Evolutionary conservation across 2,888 invertebrate species (phyloP), one percentile per base, ranked within the genome.

Genomic region (Microctonus hyperodae): DNA sequence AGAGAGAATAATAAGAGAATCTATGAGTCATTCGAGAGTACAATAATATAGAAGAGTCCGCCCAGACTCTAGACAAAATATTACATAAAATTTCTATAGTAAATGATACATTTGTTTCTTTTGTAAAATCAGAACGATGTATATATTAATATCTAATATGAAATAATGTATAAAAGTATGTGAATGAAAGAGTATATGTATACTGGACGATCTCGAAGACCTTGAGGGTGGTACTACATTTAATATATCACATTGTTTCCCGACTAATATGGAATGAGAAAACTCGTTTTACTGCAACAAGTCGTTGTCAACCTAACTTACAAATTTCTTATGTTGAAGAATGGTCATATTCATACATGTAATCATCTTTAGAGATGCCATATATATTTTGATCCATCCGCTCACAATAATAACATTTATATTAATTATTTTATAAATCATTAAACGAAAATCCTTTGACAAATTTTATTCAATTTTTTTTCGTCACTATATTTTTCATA

Each of bases 281-380:
- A 72, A 72, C 72, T 70, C 67, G 70, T 72, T 72, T 69, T 68
- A 70, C 70, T 65, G 58, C 70, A 63, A 65, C 53, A 60, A 67
- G 62, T 62, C 63, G 31, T 51, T n/a, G 44, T 44, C 63, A 44
- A 40, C 58, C 56, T 59, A 65, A 67, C 70, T 66, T 64, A 69
- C 70, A 69, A 69, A 70, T 66, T 63, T 62, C 51, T 58, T 13
- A 58, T 58, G 57, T 20, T 58, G 23, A 68, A 58, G 66, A 62
- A 61, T 40, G 64, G 56, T 64, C 50, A 28, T 56, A 53, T 63
- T 60, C 63, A 56, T n/a, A n/a, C n/a, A n/a, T n/a, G n/a, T 64
- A 69, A 65, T 68, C 68, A 67, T 68, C 67, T 56, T 35, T 60
- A 7, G 4, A 44, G 60, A 58, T 48, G 40, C 56, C 33, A 35